These are phyloP conservation scores for Callionymus lyra DNA, from an alignment of 2,113 vertebrate species.

Conservation along the genomic window DNA sequence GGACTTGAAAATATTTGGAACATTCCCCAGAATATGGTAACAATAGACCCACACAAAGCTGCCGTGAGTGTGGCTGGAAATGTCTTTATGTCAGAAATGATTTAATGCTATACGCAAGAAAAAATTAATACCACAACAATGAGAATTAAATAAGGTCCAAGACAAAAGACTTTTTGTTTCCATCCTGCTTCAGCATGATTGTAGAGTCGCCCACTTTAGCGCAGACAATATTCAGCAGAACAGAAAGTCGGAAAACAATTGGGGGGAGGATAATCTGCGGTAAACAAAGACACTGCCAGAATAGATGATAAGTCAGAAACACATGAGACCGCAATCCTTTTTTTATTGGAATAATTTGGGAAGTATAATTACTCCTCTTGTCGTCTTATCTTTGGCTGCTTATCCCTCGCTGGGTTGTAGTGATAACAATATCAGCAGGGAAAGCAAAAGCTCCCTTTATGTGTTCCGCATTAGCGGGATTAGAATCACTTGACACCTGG, in stretches of 20 bases:
- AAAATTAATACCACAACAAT: slow-evolving; percentile 2
- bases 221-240: slow-evolving; percentile 17
- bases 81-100: slow-evolving; percentile 7
- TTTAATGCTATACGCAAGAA: too few relatives aligned
- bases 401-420: too few relatives aligned
- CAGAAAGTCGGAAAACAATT: slow-evolving; percentile 9
- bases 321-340: not conserved
- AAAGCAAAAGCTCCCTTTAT: too few relatives aligned
- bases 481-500: too few relatives aligned
- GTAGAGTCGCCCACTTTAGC: slow-evolving; percentile 20
- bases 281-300: slow-evolving; percentile 1
- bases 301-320: not conserved
- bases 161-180: slow-evolving; percentile 6
- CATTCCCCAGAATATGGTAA: slow-evolving; percentile 37
- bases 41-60: slow-evolving; percentile 16
- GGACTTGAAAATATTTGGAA: slow-evolving; percentile 43
- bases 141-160: slow-evolving; percentile 1
- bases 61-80: slow-evolving; percentile 10
- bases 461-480: too few relatives aligned
- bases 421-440: too few relatives aligned
- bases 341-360: not conserved
- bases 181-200: slow-evolving; percentile 6
- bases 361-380: not conserved
- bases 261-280: not conserved
- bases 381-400: too few relatives aligned